A percentile compares a stretch with the other conserved stretches of the same genome.
Conservation (phyloP, 2,113 vertebrate species). For the Nansenia antarctica region DNA sequence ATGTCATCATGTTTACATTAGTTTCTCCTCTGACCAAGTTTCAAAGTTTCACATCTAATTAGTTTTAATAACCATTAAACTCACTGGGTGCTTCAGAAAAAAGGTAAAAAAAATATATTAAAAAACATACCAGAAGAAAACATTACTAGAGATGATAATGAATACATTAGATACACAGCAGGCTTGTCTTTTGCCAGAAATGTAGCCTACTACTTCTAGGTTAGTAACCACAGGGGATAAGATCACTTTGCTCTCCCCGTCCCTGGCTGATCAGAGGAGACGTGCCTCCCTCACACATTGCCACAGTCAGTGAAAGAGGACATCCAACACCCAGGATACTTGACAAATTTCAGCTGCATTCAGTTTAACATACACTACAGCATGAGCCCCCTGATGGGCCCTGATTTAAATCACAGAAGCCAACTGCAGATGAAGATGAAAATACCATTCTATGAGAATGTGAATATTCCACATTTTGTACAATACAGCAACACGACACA, state of each 20-base stretch:
- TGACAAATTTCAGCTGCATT: neutral
- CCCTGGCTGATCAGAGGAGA: conserved; percentile 62
- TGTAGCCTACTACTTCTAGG: conserved; percentile 81
- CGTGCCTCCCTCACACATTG: conserved; percentile 23
- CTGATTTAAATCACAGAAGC: conserved; percentile 19
- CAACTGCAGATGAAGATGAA: neutral
- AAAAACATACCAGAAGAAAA: conserved; percentile 76
- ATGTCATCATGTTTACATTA: conserved; percentile 81
- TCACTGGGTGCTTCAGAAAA: conserved; percentile 70
- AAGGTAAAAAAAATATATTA: conserved; percentile 72
- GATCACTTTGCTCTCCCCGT: conserved; percentile 78
- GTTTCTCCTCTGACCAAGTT: conserved; percentile 75
- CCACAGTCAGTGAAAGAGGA: neutral
- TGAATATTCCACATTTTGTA: neutral
- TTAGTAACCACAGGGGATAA: conserved; percentile 79
- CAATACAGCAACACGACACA: conserved; percentile 33
- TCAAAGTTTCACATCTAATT: conserved; percentile 84
- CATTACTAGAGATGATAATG: conserved; percentile 78
- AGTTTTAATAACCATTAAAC: conserved; percentile 82
- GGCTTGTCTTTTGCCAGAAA: conserved; percentile 61
- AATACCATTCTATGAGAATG: neutral
- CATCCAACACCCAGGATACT: neutral
- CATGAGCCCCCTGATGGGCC: neutral
- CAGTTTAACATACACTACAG: conserved; percentile 10
- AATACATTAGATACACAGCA: conserved; percentile 81